A percentile compares a stretch with the other conserved stretches of the same genome.
These are phyloP conservation scores for Strigamia transsilvanica DNA, from an alignment of 2,888 invertebrate genomes.

Conservation along the genomic window DNA sequence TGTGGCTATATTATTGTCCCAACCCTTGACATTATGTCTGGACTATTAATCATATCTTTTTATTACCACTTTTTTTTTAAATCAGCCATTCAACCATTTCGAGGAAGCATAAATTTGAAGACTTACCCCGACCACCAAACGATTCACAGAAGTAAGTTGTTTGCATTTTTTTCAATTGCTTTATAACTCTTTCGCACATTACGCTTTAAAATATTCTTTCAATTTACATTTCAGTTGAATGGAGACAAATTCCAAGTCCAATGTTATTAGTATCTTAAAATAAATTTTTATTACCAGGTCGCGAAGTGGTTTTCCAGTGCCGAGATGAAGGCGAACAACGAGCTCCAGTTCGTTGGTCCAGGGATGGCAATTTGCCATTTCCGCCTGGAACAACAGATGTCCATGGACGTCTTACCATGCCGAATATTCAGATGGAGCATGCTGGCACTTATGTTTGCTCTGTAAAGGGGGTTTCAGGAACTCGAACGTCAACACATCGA, in stretches of 20 bases:
- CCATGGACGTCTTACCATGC: slow-evolving; percentile 86
- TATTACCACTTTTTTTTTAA: slow-evolving; percentile 46
- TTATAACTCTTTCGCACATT: neutral
- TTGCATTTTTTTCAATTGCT: neutral
- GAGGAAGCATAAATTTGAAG: slow-evolving; percentile 68
- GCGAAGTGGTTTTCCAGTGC: slow-evolving; percentile 92
- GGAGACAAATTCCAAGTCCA: neutral
- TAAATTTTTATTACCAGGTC: slow-evolving; percentile 69
- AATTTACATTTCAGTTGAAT: neutral
- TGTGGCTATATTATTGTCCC: neutral
- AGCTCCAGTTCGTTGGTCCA: slow-evolving; percentile 77
- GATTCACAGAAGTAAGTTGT: slow-evolving; percentile 83
- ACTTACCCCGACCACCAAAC: slow-evolving; percentile 81
- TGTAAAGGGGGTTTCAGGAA: slow-evolving; percentile 73
- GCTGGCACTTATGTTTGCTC: slow-evolving; percentile 85
- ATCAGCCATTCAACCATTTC: slow-evolving; percentile 55
- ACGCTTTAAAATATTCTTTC: neutral
- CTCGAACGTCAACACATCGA: slow-evolving; percentile 66
- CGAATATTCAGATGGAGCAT: slow-evolving; percentile 77
- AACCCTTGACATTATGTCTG: slow-evolving; percentile 12
- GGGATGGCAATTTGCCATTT: slow-evolving; percentile 74
- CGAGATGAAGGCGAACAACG: slow-evolving; percentile 85
- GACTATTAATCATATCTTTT: slow-evolving; percentile 9
- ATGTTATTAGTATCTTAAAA: slow-evolving; percentile 7
- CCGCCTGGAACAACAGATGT: slow-evolving; percentile 79